Evolutionary conservation across 2,888 invertebrate species (phyloP).

Genomic region (Teleogryllus oceanicus): DNA sequence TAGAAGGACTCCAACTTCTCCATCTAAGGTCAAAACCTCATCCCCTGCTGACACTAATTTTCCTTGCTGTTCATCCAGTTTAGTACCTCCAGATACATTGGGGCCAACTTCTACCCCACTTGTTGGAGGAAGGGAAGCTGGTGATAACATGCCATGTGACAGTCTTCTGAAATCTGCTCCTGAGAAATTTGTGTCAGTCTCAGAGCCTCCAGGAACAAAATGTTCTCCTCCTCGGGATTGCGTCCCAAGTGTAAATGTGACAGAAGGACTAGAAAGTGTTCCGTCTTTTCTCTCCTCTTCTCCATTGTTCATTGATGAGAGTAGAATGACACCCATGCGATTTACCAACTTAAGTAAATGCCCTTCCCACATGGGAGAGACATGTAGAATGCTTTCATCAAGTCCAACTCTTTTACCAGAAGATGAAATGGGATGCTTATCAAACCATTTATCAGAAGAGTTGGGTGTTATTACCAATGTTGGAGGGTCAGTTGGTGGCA

Average conservation of each 20-base stretch:
- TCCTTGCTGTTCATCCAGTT: not conserved
- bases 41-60: not conserved
- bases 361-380: not conserved
- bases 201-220: not conserved
- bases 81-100: not conserved
- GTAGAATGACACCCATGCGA: not conserved
- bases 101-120: not conserved
- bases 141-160: not conserved
- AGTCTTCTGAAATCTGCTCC: not conserved
- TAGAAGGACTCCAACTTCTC: not conserved
- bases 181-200: not conserved
- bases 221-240: not conserved
- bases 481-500: not conserved
- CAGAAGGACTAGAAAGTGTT: not conserved
- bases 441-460: not conserved
- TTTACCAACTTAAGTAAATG: not conserved
- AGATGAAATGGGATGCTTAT: slow-evolving; percentile 5
- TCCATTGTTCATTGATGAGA: not conserved
- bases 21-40: slow-evolving; percentile 11
- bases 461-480: not conserved
- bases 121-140: not conserved
- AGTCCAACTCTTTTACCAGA: not conserved
- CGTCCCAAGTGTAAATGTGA: not conserved
- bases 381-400: not conserved
- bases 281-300: not conserved